Percentiles rank a stretch among this genome's conserved stretches.
These are phyloP conservation scores for Apamea epomidion DNA, from an alignment of 2,888 invertebrate species.

Conservation along the genomic window DNA sequence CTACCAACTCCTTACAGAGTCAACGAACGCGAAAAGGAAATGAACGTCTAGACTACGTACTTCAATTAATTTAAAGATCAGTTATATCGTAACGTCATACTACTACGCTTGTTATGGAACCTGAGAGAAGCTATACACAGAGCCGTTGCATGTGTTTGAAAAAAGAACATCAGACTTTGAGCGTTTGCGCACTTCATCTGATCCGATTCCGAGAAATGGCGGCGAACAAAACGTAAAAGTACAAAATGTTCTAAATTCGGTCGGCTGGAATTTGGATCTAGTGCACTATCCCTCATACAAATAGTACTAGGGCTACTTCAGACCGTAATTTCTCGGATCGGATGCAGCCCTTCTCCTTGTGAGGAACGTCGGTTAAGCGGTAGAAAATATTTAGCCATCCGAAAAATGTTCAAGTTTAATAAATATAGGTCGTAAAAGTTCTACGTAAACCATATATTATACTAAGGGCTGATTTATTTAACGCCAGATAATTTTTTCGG, in stretches of 20 bases:
- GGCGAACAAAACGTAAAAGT: background rate
- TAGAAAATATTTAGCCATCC: background rate
- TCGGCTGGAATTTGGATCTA: too few relatives aligned
- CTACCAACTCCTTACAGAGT: slow-evolving; percentile 59
- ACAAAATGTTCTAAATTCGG: background rate
- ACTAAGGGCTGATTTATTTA: too few relatives aligned
- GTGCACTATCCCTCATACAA: background rate
- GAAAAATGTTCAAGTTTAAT: background rate
- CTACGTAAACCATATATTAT: background rate
- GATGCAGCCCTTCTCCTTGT: too few relatives aligned
- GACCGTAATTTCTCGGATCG: too few relatives aligned
- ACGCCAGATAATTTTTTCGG: too few relatives aligned
- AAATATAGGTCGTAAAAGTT: background rate
- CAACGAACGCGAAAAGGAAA: slow-evolving; percentile 79
- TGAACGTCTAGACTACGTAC: slow-evolving; percentile 76
- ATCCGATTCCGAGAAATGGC: background rate
- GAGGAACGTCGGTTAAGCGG: background rate
- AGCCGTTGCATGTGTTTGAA: background rate
- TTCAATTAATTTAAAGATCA: slow-evolving; percentile 67
- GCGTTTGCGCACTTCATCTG: background rate
- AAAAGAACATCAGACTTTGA: slow-evolving; percentile 6
- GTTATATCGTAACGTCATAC: slow-evolving; percentile 37
- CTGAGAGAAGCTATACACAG: slow-evolving; percentile 8
- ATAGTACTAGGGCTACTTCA: background rate
- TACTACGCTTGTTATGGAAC: background rate